Evolutionary conservation across 2,888 invertebrate species (phyloP).

Genomic region (Alitta virens): DNA sequence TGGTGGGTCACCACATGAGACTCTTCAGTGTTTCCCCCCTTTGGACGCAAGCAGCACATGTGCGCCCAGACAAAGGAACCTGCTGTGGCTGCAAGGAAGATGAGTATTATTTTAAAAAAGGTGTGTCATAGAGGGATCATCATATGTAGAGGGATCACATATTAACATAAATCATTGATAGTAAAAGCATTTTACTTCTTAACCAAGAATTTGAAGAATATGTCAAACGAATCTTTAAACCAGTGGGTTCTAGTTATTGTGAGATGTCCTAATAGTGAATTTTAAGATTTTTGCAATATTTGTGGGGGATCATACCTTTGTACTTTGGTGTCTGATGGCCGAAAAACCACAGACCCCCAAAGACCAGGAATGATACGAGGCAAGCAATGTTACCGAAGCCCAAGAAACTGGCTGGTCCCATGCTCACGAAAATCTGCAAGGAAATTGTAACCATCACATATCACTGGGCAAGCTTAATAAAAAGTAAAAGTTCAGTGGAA

Average conservation of each 20-base stretch:
- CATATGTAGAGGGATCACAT: neutral
- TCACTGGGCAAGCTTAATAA: no score
- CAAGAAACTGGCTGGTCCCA: constrained; percentile 56
- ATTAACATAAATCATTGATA: neutral
- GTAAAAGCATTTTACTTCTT: neutral
- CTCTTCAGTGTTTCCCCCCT: constrained; percentile 36
- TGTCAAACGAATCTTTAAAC: no score
- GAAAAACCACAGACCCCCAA: constrained; percentile 43
- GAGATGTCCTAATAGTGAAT: no score
- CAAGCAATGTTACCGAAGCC: constrained; percentile 52
- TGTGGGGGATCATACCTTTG: no score
- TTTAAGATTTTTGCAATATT: no score
- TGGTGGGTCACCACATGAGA: constrained; percentile 29
- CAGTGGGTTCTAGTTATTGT: no score
- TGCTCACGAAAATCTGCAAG: constrained; percentile 54
- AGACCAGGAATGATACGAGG: constrained; percentile 49
- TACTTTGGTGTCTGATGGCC: constrained; percentile 53
- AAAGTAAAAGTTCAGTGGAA: neutral
- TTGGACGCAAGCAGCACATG: constrained; percentile 18
- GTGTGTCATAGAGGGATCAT: neutral
- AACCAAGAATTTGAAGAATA: neutral
- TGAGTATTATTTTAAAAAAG: neutral
- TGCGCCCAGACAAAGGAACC: constrained; percentile 42
- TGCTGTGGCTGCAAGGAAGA: neutral
- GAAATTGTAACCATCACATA: neutral